Evolutionary conservation across 1,140 invertebrate species (phyloP).

Genomic region (Holotrichia oblita): DNA sequence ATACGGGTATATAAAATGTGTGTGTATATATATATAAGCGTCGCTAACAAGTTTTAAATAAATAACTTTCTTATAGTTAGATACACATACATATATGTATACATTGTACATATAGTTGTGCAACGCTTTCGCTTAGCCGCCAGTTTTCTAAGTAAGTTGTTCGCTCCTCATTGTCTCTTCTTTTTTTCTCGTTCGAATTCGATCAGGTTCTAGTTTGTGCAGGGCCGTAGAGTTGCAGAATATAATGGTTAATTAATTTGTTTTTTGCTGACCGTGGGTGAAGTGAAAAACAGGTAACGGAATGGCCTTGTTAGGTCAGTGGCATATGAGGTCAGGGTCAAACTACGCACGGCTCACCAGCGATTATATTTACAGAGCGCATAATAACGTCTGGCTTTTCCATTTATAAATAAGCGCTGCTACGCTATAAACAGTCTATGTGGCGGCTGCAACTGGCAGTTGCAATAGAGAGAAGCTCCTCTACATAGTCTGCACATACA

Average conservation of each 20-base stretch:
- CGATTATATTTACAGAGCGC: constrained; percentile 36
- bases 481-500: background rate
- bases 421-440: constrained; percentile 26
- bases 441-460: constrained; percentile 21
- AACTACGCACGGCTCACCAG: constrained; percentile 32
- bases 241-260: constrained; percentile 37
- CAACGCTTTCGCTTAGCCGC: constrained; percentile 10
- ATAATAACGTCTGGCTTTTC: constrained; percentile 36
- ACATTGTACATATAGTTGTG: background rate
- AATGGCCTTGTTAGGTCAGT: constrained; percentile 34
- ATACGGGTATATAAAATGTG: background rate
- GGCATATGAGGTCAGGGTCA: constrained; percentile 35
- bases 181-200: background rate
- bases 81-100: background rate
- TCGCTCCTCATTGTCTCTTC: background rate
- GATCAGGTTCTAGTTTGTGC: background rate
- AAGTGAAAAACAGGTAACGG: constrained; percentile 36
- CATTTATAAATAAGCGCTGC: constrained; percentile 34
- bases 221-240: background rate
- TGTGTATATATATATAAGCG: background rate
- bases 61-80: constrained; percentile 24
- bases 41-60: constrained; percentile 21
- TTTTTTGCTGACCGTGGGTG: constrained; percentile 31
- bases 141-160: background rate
- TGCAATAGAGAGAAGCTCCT: background rate